Evolutionary conservation across 2,888 invertebrate genomes (phyloP), one percentile per base, ranked within the genome.

Genomic region (Catocala sponsa): DNA sequence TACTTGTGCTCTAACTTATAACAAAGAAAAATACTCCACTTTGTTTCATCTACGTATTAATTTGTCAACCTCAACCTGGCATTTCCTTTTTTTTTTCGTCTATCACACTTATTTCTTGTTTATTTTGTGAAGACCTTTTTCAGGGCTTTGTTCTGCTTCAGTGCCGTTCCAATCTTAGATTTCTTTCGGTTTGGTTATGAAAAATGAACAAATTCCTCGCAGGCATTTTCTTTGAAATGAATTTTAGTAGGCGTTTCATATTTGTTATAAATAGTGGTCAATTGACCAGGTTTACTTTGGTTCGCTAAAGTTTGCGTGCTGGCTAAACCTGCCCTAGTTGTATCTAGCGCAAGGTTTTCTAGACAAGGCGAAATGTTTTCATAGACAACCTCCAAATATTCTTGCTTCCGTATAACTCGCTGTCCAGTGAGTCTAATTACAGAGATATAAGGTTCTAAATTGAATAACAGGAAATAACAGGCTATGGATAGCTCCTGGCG

Each of bases 51-150:
- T 42, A 32, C 13, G 9, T 60, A 52, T 35, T 64, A 56, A 73
- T 70, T 70, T 70, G 70, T 70, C 70, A 70, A 70, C 63, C 60
- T 56, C 60, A 49, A 33, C 46, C 42, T 63, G 73, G 44, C 41
- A 12, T 60, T 55, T 55, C 48, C n/a, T n/a, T n/a, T 49, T 65
- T 72, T 72, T 68, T 55, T 50, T 35, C 50, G 6, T 51, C 61
- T 67, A 63, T 68, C 52, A 49, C 41, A 58, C 48, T 53, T 47
- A 38, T 53, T 72, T 63, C 59, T 63, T 59, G 48, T 61, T 72
- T 70, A 51, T 58, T 63, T 73, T 59, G 47, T 52, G 54, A 62
- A 51, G 48, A 44, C 54, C 61, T 56, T 57, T 70, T 56, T 73
- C 42, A 42, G 50, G 25, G 53, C 38, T 55, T 63, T 64, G 55